These are phyloP conservation scores for Colistium nudipinnis DNA, from an alignment of 2,113 vertebrate species.

Conservation along the genomic window DNA sequence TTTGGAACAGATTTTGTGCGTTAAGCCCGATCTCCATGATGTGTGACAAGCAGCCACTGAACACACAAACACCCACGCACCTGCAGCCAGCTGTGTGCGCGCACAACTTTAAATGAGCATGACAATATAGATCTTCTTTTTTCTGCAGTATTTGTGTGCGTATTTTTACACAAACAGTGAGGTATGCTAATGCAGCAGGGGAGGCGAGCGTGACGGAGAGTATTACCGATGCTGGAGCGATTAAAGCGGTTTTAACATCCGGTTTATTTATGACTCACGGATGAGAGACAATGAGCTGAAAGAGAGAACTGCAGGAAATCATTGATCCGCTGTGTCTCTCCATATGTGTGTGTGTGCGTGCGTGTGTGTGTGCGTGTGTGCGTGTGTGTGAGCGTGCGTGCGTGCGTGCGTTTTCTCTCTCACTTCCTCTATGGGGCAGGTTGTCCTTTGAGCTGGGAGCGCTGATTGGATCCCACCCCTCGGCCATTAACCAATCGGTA, in stretches of 20 bases:
- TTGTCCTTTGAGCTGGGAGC: slow-evolving; percentile 8
- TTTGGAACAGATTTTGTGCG: slow-evolving; percentile 55
- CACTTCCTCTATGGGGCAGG: neutral
- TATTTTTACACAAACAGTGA: neutral
- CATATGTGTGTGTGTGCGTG: neutral
- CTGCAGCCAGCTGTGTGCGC: slow-evolving; percentile 20
- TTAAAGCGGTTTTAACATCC: slow-evolving; percentile 32
- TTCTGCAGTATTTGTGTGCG: neutral
- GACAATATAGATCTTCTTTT: too few relatives aligned
- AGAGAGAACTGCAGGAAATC: slow-evolving; percentile 15
- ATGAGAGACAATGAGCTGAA: slow-evolving; percentile 29
- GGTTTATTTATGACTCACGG: slow-evolving; percentile 44
- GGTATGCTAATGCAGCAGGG: slow-evolving; percentile 9
- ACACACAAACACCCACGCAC: slow-evolving; percentile 4
- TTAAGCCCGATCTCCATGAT: slow-evolving; percentile 69
- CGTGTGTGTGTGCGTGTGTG: neutral
- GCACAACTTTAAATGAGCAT: too few relatives aligned
- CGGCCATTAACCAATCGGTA: slow-evolving; percentile 51
- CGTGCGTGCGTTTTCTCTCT: neutral
- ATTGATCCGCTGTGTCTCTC: slow-evolving; percentile 2
- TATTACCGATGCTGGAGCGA: slow-evolving; percentile 5
- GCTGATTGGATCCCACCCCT: slow-evolving; percentile 39
- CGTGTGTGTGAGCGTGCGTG: too few relatives aligned
- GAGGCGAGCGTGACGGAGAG: neutral
- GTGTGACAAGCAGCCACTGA: slow-evolving; percentile 71